These are phyloP conservation scores for Masticophis lateralis DNA, from an alignment of 2,797 vertebrate species.

Conservation along the genomic window DNA sequence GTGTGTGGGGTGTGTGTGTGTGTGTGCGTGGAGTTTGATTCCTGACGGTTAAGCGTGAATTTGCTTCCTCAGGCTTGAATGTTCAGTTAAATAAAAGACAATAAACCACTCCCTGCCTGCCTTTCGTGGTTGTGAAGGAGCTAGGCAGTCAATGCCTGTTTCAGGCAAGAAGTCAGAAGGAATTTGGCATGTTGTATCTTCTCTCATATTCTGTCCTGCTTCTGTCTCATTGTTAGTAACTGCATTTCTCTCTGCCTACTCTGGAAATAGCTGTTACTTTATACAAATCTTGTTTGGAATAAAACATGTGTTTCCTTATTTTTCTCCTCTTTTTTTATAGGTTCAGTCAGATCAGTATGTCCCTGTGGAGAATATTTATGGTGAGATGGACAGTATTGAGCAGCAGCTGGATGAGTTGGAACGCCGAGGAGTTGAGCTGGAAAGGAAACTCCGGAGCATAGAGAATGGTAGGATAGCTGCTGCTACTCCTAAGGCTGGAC, in stretches of 20 bases:
- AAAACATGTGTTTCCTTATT: neutral
- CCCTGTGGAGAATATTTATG: constrained; percentile 78
- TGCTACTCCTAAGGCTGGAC: neutral
- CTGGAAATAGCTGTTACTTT: neutral
- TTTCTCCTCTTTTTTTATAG: constrained; percentile 60
- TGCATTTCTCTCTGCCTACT: neutral
- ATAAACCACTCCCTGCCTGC: neutral
- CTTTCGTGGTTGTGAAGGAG: neutral
- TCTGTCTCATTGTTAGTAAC: neutral
- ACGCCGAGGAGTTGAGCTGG: constrained; percentile 80
- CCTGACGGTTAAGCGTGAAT: neutral
- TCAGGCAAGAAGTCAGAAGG: neutral
- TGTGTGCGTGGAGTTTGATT: neutral
- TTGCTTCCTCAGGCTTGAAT: neutral
- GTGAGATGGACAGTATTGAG: constrained; percentile 80
- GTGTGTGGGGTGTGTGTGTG: too few species aligned
- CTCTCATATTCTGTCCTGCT: neutral
- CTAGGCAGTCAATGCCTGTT: neutral
- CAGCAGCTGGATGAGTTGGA: constrained; percentile 83
- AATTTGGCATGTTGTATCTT: neutral
- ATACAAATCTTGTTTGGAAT: neutral
- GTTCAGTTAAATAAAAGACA: neutral
- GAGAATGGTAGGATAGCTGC: constrained; percentile 71
- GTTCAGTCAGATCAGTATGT: constrained; percentile 83
- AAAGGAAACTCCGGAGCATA: constrained; percentile 79